These are phyloP conservation scores for Acleris holmiana DNA, from an alignment of 2,888 invertebrate species.

Conservation along the genomic window DNA sequence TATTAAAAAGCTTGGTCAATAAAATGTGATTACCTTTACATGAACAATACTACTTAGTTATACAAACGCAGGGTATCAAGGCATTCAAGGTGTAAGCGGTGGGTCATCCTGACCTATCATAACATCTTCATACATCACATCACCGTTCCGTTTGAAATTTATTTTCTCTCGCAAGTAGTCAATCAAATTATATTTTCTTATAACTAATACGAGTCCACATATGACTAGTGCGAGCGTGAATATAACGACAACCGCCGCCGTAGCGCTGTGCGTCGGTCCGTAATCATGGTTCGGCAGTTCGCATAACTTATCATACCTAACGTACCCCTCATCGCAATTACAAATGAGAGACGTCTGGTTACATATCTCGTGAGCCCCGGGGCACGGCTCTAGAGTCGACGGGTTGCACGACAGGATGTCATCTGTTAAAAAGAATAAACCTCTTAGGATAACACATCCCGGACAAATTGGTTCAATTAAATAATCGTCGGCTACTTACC, in stretches of 20 bases:
- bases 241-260: slow-evolving; percentile 65
- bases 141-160: slow-evolving; percentile 66
- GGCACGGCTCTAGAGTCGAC: slow-evolving; percentile 58
- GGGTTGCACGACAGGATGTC: slow-evolving; percentile 77
- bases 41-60: slow-evolving; percentile 25
- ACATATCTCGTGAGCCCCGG: slow-evolving; percentile 63
- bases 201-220: slow-evolving; percentile 68
- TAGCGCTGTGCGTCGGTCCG: slow-evolving; percentile 54
- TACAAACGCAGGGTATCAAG: slow-evolving; percentile 39
- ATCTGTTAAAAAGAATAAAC: slow-evolving; percentile 81
- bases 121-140: slow-evolving; percentile 81
- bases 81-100: slow-evolving; percentile 71
- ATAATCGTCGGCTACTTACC: slow-evolving; percentile 80
- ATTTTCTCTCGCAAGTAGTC: slow-evolving; percentile 72
- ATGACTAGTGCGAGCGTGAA: slow-evolving; percentile 70
- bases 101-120: slow-evolving; percentile 83
- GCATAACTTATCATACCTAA: slow-evolving; percentile 59
- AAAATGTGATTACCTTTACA: slow-evolving; percentile 35
- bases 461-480: slow-evolving; percentile 82
- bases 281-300: slow-evolving; percentile 45
- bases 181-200: slow-evolving; percentile 75
- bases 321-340: slow-evolving; percentile 59
- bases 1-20: slow-evolving; percentile 37
- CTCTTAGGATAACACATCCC: slow-evolving; percentile 62
- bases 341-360: slow-evolving; percentile 57